These are phyloP conservation scores for Ormia ochracea DNA, from an alignment of 2,888 invertebrate genomes.

Conservation along the genomic window DNA sequence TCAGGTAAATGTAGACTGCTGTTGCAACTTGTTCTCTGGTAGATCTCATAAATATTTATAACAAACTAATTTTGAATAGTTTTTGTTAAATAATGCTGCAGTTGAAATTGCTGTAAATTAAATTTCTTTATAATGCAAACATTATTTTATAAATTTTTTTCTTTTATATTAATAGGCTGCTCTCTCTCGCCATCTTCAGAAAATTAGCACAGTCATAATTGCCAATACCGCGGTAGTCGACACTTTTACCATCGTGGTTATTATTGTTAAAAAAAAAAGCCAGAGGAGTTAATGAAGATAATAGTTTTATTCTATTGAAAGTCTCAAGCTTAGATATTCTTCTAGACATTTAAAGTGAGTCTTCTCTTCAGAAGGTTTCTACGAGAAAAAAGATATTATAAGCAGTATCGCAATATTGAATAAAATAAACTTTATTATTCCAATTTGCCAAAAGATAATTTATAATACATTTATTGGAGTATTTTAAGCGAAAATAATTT, in stretches of 20 bases:
- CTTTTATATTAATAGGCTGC: background rate
- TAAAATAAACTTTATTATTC: no score
- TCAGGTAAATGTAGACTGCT: background rate
- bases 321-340: no score
- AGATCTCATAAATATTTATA: conserved; percentile 23
- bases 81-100: conserved; percentile 18
- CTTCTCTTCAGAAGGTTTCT: no score
- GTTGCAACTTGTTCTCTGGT: background rate
- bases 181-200: background rate
- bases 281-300: background rate
- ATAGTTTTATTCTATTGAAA: background rate
- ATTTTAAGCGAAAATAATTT: no score
- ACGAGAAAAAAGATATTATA: no score
- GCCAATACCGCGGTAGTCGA: background rate
- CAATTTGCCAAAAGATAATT: no score
- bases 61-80: background rate
- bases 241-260: background rate
- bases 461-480: no score
- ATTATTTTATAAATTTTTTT: background rate
- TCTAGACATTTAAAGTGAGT: no score
- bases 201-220: conserved; percentile 28
- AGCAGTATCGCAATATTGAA: no score
- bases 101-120: conserved; percentile 16
- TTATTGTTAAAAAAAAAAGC: background rate
- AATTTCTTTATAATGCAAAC: conserved; percentile 22